Evolutionary conservation across 2,888 invertebrate genomes (phyloP).

Genomic region (Corythucha ciliata): DNA sequence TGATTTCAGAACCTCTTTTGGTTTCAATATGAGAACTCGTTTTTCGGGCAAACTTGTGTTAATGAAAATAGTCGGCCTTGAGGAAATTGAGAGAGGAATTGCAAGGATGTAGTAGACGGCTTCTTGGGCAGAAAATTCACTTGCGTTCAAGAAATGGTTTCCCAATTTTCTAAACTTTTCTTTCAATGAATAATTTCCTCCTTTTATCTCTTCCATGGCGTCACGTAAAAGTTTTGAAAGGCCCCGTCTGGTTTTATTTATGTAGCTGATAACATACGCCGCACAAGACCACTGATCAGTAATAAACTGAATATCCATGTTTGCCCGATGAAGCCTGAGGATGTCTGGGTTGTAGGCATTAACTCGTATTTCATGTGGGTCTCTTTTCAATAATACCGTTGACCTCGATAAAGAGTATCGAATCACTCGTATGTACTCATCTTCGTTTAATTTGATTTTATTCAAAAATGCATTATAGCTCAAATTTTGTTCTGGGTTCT

Average conservation of each 20-base stretch:
- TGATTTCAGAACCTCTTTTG: not conserved
- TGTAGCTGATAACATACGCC: slow-evolving; percentile 9
- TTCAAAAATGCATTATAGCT: slow-evolving; percentile 15
- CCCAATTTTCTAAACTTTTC: slow-evolving; percentile 32
- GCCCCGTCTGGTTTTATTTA: slow-evolving; percentile 9
- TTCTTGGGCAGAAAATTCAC: slow-evolving; percentile 35
- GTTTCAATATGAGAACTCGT: slow-evolving; percentile 7
- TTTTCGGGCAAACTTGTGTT: slow-evolving; percentile 13
- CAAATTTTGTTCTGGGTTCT: slow-evolving; percentile 1
- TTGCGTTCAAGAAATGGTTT: slow-evolving; percentile 33
- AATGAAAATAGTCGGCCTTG: slow-evolving; percentile 24
- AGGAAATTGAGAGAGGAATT: slow-evolving; percentile 32
- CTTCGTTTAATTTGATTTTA: not conserved
- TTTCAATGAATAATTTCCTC: slow-evolving; percentile 33
- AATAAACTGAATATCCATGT: slow-evolving; percentile 15
- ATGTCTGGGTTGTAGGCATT: slow-evolving; percentile 3
- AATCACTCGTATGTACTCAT: slow-evolving; percentile 1
- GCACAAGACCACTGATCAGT: not conserved
- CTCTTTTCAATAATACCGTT: slow-evolving; percentile 3
- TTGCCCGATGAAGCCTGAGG: not conserved
- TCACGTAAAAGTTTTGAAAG: slow-evolving; percentile 7
- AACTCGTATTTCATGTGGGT: not conserved
- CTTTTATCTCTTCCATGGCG: slow-evolving; percentile 13
- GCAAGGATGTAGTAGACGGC: slow-evolving; percentile 32
- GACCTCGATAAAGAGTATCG: not conserved